phyloP scores from a whole-genome alignment of 2,113 vertebrate species.

The Gambusia affinis region DNA sequence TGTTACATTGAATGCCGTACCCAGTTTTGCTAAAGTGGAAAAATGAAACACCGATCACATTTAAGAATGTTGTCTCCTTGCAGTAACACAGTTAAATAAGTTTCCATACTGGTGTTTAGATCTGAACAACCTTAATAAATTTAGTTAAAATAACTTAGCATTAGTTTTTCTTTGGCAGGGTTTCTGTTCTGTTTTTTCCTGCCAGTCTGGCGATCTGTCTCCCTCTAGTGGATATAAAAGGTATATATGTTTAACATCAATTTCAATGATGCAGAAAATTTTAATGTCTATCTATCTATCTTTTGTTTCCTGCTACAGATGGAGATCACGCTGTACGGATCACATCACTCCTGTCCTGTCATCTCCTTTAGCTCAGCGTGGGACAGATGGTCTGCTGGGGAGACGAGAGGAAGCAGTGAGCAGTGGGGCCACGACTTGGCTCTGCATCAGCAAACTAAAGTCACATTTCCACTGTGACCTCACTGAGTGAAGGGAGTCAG shows the following conservation, averaged over 20 bases:
- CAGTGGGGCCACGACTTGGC: constrained; percentile 35
- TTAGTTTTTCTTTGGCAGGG: too few relatives aligned
- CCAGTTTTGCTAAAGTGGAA: too few relatives aligned
- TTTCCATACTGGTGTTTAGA: too few relatives aligned
- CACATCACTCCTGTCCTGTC: constrained; percentile 39
- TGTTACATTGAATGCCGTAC: too few relatives aligned
- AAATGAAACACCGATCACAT: too few relatives aligned
- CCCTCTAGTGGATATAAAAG: not conserved
- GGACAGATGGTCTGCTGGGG: constrained; percentile 46
- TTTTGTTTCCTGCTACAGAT: not conserved
- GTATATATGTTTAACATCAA: not conserved
- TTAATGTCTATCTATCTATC: too few relatives aligned
- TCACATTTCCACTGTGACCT: constrained; percentile 2
- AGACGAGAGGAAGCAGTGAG: constrained; percentile 3
- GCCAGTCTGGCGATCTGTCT: not conserved
- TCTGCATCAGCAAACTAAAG: not conserved
- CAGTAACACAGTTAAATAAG: too few relatives aligned
- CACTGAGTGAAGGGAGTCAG: not conserved
- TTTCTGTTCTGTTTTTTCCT: too few relatives aligned
- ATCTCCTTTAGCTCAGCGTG: constrained; percentile 38
- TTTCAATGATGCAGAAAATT: not conserved
- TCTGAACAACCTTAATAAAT: too few relatives aligned
- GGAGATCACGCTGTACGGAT: constrained; percentile 3
- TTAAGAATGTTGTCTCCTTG: too few relatives aligned
- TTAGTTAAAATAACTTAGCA: too few relatives aligned